Conservation (phyloP, 1,140 invertebrate genomes). For the Lepidurus couesii region DNA sequence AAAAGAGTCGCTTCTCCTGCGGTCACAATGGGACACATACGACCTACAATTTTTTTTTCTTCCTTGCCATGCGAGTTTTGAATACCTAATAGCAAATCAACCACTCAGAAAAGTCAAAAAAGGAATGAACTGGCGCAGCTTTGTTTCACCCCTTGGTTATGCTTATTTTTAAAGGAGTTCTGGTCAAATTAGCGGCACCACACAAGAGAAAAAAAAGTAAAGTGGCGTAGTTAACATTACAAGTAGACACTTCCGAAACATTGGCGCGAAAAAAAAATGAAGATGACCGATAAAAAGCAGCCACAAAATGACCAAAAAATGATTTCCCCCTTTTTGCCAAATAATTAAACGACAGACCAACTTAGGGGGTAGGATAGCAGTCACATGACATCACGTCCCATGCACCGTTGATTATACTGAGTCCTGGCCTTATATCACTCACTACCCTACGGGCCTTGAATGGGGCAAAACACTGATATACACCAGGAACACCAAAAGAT, state of each 20-base stretch:
- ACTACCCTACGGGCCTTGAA: not conserved
- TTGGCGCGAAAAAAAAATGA: not conserved
- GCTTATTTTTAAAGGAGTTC: not conserved
- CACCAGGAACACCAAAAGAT: conserved; percentile 13
- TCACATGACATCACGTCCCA: conserved; percentile 7
- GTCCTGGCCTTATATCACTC: conserved; percentile 8
- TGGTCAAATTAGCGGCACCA: not conserved
- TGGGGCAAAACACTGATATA: not conserved
- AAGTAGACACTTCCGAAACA: not conserved
- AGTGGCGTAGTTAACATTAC: not conserved
- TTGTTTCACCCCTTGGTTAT: not conserved
- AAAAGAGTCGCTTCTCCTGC: conserved; percentile 12
- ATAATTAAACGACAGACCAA: not conserved
- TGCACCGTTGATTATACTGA: conserved; percentile 19
- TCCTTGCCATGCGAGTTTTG: not conserved
- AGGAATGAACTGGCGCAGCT: conserved; percentile 20
- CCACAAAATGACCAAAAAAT: not conserved
- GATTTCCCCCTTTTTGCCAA: not conserved
- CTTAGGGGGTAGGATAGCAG: conserved; percentile 6
- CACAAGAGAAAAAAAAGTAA: not conserved
- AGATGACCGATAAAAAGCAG: conserved; percentile 1
- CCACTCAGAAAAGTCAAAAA: conserved; percentile 6
- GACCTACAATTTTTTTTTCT: conserved; percentile 4
- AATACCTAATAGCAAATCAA: not conserved
- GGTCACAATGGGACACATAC: not conserved